Evolutionary conservation across 2,888 invertebrate species (phyloP).

Genomic region (Urechis unicinctus): DNA sequence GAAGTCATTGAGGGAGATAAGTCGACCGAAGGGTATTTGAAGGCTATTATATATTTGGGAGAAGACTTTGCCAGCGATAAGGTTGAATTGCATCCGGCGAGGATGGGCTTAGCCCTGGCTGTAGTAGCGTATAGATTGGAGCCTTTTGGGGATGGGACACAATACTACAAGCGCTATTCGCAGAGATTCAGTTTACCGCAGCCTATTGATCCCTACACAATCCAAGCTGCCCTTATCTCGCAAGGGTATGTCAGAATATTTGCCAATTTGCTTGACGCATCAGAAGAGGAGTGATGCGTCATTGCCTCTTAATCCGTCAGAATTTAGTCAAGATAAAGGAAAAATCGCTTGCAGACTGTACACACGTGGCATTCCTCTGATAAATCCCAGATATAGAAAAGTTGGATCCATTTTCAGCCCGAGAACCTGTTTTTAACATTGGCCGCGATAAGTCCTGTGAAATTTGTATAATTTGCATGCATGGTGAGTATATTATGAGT

Average conservation of each 20-base stretch:
- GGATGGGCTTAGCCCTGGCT: slow-evolving; percentile 5
- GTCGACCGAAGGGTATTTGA: background rate
- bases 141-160: slow-evolving; percentile 14
- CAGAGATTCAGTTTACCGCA: slow-evolving; percentile 6
- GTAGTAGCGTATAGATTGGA: slow-evolving; percentile 7
- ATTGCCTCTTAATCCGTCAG: no score
- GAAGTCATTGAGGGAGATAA: background rate
- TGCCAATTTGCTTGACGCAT: no score
- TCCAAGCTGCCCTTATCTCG: background rate
- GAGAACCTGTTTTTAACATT: no score
- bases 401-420: no score
- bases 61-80: background rate
- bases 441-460: no score
- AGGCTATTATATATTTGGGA: background rate
- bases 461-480: no score
- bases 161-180: slow-evolving; percentile 5
- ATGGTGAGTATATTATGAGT: no score
- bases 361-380: no score
- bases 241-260: background rate
- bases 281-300: no score
- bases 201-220: slow-evolving; percentile 4
- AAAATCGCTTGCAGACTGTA: no score
- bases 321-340: no score
- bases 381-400: no score
- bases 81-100: background rate